Base-by-base conservation (phyloP, 2,797 vertebrate species). In the Chrysocyon brachyurus region DNA sequence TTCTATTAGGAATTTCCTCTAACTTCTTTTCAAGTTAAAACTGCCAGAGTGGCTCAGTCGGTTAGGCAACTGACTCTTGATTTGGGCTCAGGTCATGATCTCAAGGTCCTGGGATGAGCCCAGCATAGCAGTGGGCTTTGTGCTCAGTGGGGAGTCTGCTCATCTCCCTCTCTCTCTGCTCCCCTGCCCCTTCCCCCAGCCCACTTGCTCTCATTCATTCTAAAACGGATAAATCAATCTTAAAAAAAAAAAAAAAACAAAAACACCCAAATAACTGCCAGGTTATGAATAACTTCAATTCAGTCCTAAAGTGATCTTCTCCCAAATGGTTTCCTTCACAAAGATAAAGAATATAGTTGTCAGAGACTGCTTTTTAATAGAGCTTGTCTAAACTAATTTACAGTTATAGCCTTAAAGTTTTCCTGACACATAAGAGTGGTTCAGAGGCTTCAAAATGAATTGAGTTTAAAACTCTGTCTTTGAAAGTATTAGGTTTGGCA, bases 251-350 rank as follows among this genome's bases (percentile, higher is more conserved):
- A 68, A 33, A 46, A 46, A 46, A 7, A 46, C 1, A 8, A 46
- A n/a, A n/a, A n/a, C n/a, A 1, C 40, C 40, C 40, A 46, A 46
- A 8, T 46, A 98, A 92, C 2, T 0, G 19, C 68, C 54, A 96
- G 94, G 40, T 46, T 46, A 46, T 46, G 40, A 46, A 46, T 46
- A 46, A 46, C 93, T 96, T 96, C 9, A 16, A 97, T 95, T 98
- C 87, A 98, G 0, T 86, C 57, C 63, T 83, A 92, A 97, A 72
- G 94, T 82, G 77, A 87, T 95, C 73, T 57, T 98, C 72, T 92
- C 86, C 81, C 90, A 97, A 97, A 94, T 12, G 33, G n/a, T 90
- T 98, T 97, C 96, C 91, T 84, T 98, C 97, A 96, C n/a, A 94
- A 95, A 98, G 79, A 64, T 96, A 52, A 97, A 98, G 87, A 97